phyloP scores from a whole-genome alignment of 1,140 invertebrate species.

The Centruroides sculpturatus region DNA sequence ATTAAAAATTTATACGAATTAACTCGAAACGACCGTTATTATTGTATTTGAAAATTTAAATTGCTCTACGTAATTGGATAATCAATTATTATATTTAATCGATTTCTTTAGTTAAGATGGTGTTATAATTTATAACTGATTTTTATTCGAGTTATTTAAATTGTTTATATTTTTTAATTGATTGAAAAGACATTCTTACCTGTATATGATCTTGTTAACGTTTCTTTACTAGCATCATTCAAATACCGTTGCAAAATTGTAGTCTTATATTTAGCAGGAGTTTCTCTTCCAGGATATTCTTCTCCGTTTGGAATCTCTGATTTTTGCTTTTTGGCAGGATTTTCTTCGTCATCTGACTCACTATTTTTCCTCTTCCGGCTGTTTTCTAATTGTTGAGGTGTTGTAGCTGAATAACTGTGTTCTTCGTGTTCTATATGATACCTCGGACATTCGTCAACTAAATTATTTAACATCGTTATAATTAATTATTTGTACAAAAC shows the following conservation, averaged over 20 bases:
- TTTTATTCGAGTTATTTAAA: too few relatives aligned
- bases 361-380: not conserved
- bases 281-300: not conserved
- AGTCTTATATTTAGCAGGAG: not conserved
- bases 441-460: not conserved
- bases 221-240: not conserved
- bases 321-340: not conserved
- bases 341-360: not conserved
- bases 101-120: too few relatives aligned
- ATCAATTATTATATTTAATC: too few relatives aligned
- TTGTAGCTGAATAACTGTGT: not conserved
- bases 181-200: too few relatives aligned
- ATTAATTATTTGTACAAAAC: not conserved
- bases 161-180: too few relatives aligned
- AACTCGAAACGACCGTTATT: too few relatives aligned
- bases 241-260: not conserved
- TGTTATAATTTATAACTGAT: too few relatives aligned
- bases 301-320: not conserved
- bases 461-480: not conserved
- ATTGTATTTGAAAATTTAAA: too few relatives aligned
- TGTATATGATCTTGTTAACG: too few relatives aligned
- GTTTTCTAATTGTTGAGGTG: not conserved
- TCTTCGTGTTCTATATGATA: not conserved
- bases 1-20: too few relatives aligned
- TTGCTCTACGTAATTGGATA: too few relatives aligned